Evolutionary conservation across 35 echinoderm and acorn worm species (phyloP).

Genomic region (Acanthaster planci): DNA sequence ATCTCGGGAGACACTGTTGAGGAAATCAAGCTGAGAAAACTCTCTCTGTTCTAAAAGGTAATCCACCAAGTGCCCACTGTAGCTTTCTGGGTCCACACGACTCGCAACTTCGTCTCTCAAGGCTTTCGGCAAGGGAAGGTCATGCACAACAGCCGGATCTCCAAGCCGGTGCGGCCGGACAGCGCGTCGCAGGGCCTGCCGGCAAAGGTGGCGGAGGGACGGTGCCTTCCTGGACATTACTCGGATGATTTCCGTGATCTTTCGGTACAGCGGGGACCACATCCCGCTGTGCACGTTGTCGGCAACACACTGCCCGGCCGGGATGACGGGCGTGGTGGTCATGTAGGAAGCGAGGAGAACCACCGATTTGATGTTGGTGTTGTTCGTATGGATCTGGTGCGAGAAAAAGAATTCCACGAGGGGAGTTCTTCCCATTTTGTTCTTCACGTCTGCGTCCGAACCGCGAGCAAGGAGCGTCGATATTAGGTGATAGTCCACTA

Average conservation of each 20-base stretch:
- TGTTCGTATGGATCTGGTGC: not conserved
- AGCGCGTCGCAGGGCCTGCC: not conserved
- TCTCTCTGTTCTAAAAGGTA: not conserved
- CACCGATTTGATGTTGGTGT: conserved; percentile 6
- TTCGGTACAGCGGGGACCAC: not conserved
- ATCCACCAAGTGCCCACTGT: not conserved
- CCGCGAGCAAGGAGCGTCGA: not conserved
- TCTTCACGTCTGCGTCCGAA: not conserved
- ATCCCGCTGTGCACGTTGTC: not conserved
- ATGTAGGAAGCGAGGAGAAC: conserved; percentile 10
- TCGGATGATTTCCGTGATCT: conserved; percentile 15
- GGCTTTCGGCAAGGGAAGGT: not conserved
- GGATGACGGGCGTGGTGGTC: not conserved
- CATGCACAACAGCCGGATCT: not conserved
- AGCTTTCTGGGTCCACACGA: conserved; percentile 8
- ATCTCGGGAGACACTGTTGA: too few species aligned
- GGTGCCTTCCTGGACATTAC: not conserved
- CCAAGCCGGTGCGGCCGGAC: not conserved
- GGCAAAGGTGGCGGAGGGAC: conserved; percentile 1
- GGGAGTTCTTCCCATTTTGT: not conserved
- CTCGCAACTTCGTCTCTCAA: not conserved
- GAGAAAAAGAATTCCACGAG: not conserved
- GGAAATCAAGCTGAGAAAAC: not conserved
- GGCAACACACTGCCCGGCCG: not conserved
- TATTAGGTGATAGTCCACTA: conserved; percentile 6